phyloP scores from a whole-genome alignment of 1,140 invertebrate species.

The Eulimnadia texana region DNA sequence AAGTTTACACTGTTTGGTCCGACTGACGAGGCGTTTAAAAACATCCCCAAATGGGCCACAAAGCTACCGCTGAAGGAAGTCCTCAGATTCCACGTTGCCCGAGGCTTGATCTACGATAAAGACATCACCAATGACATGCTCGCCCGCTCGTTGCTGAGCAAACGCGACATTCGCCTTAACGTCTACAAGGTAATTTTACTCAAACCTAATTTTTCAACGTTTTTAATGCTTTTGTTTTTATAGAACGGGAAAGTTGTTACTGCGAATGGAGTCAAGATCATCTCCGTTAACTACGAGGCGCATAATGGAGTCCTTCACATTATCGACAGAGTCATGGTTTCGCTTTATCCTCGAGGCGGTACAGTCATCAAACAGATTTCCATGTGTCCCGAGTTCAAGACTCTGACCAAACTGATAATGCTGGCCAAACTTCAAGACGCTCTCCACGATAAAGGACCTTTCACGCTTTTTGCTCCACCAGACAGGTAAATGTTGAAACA shows the following conservation, averaged over 20 bases:
- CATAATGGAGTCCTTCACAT: slow-evolving; percentile 18
- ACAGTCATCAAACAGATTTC: slow-evolving; percentile 8
- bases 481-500: slow-evolving; percentile 5
- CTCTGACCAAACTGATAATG: slow-evolving; percentile 12
- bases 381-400: slow-evolving; percentile 13
- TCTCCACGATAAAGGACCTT: slow-evolving; percentile 13
- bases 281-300: slow-evolving; percentile 12
- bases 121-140: slow-evolving; percentile 14
- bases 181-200: slow-evolving; percentile 4
- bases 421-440: slow-evolving; percentile 11
- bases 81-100: slow-evolving; percentile 15
- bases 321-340: slow-evolving; percentile 14
- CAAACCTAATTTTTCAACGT: background rate
- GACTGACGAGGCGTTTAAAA: slow-evolving; percentile 15
- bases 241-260: slow-evolving; percentile 12
- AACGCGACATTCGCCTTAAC: slow-evolving; percentile 16
- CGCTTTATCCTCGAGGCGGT: slow-evolving; percentile 8
- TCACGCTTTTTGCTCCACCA: slow-evolving; percentile 16
- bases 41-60: slow-evolving; percentile 16
- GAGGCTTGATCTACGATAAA: slow-evolving; percentile 12
- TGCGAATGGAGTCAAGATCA: slow-evolving; percentile 10
- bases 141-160: slow-evolving; percentile 10
- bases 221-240: background rate
- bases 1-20: slow-evolving; percentile 17
- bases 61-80: slow-evolving; percentile 17